Percentiles rank a stretch among this genome's conserved stretches.
phyloP scores from a whole-genome alignment of 2,113 vertebrate genomes.

The Chroicocephalus ridibundus region DNA sequence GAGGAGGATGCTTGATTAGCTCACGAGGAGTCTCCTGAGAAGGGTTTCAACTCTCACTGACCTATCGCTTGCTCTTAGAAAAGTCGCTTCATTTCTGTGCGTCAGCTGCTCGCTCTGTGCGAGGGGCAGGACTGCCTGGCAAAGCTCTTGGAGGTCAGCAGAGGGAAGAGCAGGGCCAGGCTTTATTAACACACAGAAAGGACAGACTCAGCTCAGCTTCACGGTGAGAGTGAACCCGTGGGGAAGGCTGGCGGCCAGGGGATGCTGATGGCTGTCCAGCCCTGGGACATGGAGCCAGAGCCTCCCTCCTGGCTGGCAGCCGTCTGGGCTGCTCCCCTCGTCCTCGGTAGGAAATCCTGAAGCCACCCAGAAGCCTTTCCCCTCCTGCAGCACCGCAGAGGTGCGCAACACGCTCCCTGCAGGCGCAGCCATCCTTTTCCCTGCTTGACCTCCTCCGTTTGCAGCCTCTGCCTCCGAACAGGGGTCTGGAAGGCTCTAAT shows the following conservation, averaged over 20 bases:
- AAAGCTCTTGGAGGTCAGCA: not conserved
- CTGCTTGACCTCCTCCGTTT: not conserved
- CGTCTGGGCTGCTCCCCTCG: not conserved
- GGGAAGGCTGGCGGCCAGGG: not conserved
- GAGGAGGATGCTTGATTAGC: slow-evolving; percentile 39
- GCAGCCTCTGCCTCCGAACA: not conserved
- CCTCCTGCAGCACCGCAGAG: not conserved
- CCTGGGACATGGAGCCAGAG: not conserved
- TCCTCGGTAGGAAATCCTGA: rapidly evolving
- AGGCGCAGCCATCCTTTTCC: not conserved
- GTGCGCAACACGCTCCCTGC: not conserved
- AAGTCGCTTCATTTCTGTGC: rapidly evolving
- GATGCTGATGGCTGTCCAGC: not conserved
- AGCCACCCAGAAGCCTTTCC: not conserved
- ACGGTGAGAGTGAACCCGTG: not conserved
- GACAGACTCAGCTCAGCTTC: not conserved
- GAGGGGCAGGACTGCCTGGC: not conserved
- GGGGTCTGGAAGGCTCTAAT: not conserved
- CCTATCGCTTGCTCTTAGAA: not conserved
- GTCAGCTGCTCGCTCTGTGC: not conserved
- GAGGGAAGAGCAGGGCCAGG: not conserved
- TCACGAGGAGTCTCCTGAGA: slow-evolving; percentile 28
- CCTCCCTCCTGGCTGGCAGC: not conserved
- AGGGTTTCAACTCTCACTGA: slow-evolving; percentile 38
- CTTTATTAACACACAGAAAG: not conserved